Percentiles rank a stretch among this genome's conserved stretches.
phyloP scores from a whole-genome alignment of 2,113 vertebrate species.

The Stegostoma tigrinum region DNA sequence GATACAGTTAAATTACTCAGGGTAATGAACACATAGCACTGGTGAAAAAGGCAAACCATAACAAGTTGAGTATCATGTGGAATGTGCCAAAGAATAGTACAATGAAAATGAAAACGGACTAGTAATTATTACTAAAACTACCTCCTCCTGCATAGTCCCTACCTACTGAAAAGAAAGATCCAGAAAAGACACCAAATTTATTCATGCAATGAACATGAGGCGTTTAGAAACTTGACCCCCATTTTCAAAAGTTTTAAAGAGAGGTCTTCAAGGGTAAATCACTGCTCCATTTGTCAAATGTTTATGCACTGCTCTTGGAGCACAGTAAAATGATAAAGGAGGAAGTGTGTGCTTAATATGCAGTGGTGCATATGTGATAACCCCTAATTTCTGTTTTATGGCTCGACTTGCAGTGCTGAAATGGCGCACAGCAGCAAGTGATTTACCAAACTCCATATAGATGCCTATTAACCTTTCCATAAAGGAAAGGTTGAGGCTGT shows the following conservation, averaged over 20 bases:
- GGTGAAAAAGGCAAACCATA: background rate
- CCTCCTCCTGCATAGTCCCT: background rate
- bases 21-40: background rate
- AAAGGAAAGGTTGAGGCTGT: conserved; percentile 55
- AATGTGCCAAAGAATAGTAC: background rate
- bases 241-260: conserved; percentile 2
- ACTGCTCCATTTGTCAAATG: background rate
- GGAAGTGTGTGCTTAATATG: conserved; percentile 58
- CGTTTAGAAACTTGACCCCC: background rate
- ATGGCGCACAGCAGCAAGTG: conserved; percentile 48
- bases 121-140: background rate
- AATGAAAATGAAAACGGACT: background rate
- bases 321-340: conserved; percentile 14
- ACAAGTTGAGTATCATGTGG: background rate
- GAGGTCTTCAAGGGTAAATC: background rate
- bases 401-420: conserved; percentile 57
- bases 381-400: conserved; percentile 54
- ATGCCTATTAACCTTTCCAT: conserved; percentile 64
- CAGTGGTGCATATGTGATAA: conserved; percentile 53
- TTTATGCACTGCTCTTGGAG: background rate
- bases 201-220: background rate
- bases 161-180: background rate
- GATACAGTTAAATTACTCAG: background rate
- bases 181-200: background rate
- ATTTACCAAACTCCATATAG: conserved; percentile 64